phyloP scores from a whole-genome alignment of 2,888 invertebrate genomes.

The Rhopalosiphum nymphaeae region DNA sequence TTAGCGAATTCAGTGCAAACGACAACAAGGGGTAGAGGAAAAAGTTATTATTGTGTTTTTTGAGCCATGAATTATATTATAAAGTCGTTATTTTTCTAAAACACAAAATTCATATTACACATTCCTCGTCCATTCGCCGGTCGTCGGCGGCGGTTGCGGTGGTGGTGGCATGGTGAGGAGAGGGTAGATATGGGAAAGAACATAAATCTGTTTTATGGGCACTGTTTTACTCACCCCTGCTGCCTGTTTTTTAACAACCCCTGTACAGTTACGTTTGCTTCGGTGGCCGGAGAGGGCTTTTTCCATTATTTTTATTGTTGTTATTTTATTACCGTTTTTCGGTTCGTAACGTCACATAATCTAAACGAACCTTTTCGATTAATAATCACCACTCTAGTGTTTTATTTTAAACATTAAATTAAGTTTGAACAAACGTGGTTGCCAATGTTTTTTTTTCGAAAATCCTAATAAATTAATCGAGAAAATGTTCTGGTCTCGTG shows the following conservation, averaged over 20 bases:
- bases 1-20: slow-evolving; percentile 23
- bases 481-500: slow-evolving; percentile 1
- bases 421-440: slow-evolving; percentile 36
- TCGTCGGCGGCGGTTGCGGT: neutral
- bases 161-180: neutral
- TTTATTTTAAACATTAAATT: slow-evolving; percentile 47
- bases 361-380: slow-evolving; percentile 56
- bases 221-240: slow-evolving; percentile 65
- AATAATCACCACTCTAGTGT: slow-evolving; percentile 46
- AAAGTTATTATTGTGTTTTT: slow-evolving; percentile 60
- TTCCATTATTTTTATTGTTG: slow-evolving; percentile 66
- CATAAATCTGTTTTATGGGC: slow-evolving; percentile 59
- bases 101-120: slow-evolving; percentile 54
- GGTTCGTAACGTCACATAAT: slow-evolving; percentile 35
- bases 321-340: slow-evolving; percentile 61
- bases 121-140: neutral
- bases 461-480: slow-evolving; percentile 7
- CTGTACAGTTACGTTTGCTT: slow-evolving; percentile 61
- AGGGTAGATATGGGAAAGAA: slow-evolving; percentile 30
- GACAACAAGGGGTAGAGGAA: slow-evolving; percentile 20
- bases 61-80: slow-evolving; percentile 61
- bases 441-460: slow-evolving; percentile 17
- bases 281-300: slow-evolving; percentile 64
- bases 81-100: slow-evolving; percentile 62
- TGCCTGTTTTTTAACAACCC: slow-evolving; percentile 65